phyloP scores from a whole-genome alignment of 2,113 vertebrate species.

The Ictalurus punctatus region DNA sequence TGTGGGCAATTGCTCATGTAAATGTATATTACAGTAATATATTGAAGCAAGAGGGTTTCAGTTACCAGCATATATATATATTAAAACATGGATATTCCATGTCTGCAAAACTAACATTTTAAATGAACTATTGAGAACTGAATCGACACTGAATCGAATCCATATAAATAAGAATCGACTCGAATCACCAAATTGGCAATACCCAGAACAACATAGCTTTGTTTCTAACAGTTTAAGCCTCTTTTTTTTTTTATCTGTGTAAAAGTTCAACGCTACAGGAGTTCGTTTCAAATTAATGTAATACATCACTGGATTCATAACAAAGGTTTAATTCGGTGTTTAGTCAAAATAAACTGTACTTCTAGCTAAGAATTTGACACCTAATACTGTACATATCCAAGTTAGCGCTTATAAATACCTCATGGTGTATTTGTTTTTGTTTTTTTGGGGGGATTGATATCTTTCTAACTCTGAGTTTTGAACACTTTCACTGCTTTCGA shows the following conservation, averaged over 20 bases:
- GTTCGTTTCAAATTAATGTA: neutral
- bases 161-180: too few species aligned
- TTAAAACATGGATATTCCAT: too few species aligned
- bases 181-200: too few species aligned
- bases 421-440: too few species aligned
- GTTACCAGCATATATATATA: too few species aligned
- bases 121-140: too few species aligned
- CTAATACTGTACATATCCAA: neutral
- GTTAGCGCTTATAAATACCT: neutral
- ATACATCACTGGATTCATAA: neutral
- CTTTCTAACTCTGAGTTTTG: neutral
- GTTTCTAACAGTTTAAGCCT: neutral
- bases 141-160: too few species aligned
- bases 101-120: too few species aligned
- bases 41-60: too few species aligned
- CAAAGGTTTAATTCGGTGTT: neutral
- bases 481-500: neutral
- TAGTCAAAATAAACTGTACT: neutral
- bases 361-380: neutral
- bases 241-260: neutral
- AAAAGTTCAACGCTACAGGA: neutral
- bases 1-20: too few species aligned
- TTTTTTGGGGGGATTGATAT: neutral
- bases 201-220: too few species aligned
- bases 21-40: too few species aligned